These are phyloP conservation scores for Strix occidentalis DNA, from an alignment of 2,797 vertebrate genomes.

Conservation along the genomic window DNA sequence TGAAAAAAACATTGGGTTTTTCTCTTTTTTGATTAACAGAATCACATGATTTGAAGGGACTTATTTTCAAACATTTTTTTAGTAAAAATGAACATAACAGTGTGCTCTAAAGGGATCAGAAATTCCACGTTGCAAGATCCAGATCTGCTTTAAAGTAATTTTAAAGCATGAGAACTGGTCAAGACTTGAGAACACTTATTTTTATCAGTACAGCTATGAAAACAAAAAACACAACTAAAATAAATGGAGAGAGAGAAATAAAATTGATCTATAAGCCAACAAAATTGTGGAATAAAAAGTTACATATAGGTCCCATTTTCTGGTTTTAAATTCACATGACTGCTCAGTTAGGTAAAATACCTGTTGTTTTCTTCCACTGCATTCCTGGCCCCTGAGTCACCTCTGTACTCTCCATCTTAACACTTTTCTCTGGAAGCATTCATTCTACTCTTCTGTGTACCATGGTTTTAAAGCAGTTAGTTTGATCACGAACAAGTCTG, in stretches of 20 bases:
- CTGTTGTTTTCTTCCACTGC: not conserved
- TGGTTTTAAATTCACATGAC: not conserved
- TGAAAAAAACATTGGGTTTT: fast-evolving
- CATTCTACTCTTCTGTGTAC: not conserved
- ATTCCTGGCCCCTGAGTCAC: not conserved
- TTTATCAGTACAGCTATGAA: not conserved
- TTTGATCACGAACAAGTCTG: not conserved
- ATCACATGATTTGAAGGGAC: not conserved
- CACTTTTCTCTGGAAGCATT: not conserved
- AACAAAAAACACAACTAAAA: not conserved
- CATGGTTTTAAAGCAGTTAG: not conserved
- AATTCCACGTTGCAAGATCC: not conserved
- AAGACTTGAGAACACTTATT: not conserved
- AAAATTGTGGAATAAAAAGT: not conserved
- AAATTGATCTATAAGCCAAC: not conserved
- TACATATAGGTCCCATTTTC: not conserved
- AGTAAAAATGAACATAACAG: not conserved
- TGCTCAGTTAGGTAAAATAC: not conserved
- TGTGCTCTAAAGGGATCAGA: not conserved
- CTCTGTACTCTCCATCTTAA: not conserved
- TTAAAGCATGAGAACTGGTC: not conserved
- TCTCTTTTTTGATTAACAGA: not conserved
- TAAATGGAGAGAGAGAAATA: not conserved
- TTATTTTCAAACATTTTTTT: not conserved
- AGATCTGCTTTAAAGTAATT: not conserved